These are phyloP conservation scores for Pelodiscus sinensis DNA, from an alignment of 2,113 vertebrate species.

Conservation along the genomic window DNA sequence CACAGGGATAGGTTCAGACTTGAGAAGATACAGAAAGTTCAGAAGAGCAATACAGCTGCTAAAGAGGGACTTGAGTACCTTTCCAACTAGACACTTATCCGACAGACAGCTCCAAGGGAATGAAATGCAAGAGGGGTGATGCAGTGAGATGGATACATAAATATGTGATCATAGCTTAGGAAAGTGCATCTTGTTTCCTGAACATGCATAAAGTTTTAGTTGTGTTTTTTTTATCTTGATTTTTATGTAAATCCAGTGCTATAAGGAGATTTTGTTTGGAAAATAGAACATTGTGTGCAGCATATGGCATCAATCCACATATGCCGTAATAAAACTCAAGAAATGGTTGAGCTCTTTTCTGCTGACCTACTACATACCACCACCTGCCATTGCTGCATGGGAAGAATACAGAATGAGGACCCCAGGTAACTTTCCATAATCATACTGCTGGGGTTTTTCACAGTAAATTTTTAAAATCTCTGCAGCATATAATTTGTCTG, in stretches of 20 bases:
- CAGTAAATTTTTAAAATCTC: neutral
- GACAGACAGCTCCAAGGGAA: neutral
- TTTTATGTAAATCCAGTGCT: neutral
- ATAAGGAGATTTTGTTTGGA: neutral
- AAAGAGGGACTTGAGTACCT: neutral
- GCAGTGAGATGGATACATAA: too few relatives aligned
- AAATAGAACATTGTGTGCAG: neutral
- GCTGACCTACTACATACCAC: neutral
- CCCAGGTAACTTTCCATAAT: neutral
- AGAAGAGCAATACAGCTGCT: neutral
- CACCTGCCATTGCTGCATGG: neutral
- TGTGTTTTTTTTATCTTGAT: neutral
- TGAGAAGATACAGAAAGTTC: neutral
- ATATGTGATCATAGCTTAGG: too few relatives aligned
- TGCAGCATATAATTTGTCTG: neutral
- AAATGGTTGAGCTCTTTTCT: neutral
- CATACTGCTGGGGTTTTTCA: neutral
- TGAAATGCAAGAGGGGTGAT: neutral
- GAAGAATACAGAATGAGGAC: neutral
- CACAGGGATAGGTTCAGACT: neutral
- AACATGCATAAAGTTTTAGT: neutral
- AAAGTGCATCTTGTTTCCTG: neutral
- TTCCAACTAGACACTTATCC: neutral
- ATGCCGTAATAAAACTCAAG: neutral
- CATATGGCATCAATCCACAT: neutral